These are phyloP conservation scores for Peromyscus californicus DNA, from an alignment of 2,113 vertebrate species.

Conservation along the genomic window DNA sequence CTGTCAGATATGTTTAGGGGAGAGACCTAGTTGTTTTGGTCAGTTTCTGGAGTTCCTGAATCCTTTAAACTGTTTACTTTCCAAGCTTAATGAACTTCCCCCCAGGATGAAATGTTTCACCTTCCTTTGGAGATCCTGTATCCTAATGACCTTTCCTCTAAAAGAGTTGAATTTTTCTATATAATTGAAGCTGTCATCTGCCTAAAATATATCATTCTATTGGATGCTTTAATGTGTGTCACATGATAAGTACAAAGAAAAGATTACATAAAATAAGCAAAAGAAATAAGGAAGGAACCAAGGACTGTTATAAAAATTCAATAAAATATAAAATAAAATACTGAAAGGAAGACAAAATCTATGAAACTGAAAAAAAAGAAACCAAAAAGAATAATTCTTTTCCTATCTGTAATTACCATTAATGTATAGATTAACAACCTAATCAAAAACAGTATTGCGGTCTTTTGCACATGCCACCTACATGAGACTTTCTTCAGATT, in stretches of 20 bases:
- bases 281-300: background rate
- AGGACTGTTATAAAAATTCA: background rate
- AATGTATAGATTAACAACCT: background rate
- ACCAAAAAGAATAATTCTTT: background rate
- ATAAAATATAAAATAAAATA: background rate
- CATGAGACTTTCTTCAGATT: background rate
- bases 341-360: background rate
- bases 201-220: no score
- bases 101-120: background rate
- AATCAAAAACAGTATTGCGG: background rate
- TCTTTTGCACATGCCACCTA: background rate
- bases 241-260: background rate
- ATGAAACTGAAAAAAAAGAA: background rate
- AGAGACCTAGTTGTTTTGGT: background rate
- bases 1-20: background rate
- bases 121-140: background rate
- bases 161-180: background rate
- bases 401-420: background rate
- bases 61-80: background rate
- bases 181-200: no score
- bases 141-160: background rate
- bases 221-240: no score
- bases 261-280: background rate
- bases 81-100: background rate
- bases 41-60: background rate